Evolutionary conservation across 2,797 vertebrate genomes (phyloP), one percentile per base, ranked within the genome.

Genomic region (Alfaro cultratus): DNA sequence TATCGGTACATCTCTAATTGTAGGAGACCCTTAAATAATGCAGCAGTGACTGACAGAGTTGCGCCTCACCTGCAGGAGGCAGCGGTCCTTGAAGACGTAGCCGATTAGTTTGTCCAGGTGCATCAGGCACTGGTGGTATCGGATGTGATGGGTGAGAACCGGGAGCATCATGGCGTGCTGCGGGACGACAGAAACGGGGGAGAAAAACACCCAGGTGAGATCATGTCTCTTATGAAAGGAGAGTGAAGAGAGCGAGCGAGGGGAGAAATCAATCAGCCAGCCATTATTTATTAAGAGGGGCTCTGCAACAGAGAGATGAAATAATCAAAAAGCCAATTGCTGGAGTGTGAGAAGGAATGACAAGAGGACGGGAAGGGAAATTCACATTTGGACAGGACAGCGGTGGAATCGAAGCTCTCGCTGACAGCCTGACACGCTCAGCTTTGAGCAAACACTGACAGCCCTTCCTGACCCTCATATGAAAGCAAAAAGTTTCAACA

Each of bases 161-260:
- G 99, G 98, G 64, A 99, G 95, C 98, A 99, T 99, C 99, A 99
- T 99, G 49, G 99, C 99, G 1, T 99, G 99, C 99, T 99, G 92
- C 9, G 29, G 86, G 83, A 87, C 11, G 84, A 89, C 77, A 84
- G 75, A 86, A 88, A 67, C 64, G 64, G 41, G 31, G 74, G 79
- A 73, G 43, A 18, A 55, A 76, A 75, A 39, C 49, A 51, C 49
- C 49, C 49, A 76, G 45, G 76, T 23, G 46, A 84, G 76, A 86
- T 78, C 62, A 41, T 74, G 84, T 36, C 77, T 74, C 11, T 67
- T 81, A 74, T 82, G 76, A 85, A 47, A 80, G 64, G 49, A 16
- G 74, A 82, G 53, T 21, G 75, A 67, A 41, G 71, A 43, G 53
- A 68, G 73, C 11, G 15, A 49, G 75, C 80, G 85, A 80, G 87